These are phyloP conservation scores for Dinocampus coccinellae DNA, from an alignment of 2,888 invertebrate genomes.

Conservation along the genomic window DNA sequence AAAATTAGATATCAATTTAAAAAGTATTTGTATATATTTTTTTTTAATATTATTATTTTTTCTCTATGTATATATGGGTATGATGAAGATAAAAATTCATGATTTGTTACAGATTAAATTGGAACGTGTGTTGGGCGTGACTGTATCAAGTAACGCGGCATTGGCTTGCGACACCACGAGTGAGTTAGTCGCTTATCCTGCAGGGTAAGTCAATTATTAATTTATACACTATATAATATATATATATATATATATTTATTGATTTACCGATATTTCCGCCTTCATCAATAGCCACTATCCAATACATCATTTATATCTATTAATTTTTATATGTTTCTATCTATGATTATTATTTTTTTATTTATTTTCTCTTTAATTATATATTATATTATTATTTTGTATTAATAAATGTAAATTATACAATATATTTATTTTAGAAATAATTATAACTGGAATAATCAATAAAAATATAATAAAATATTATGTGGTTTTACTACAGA, in stretches of 20 bases:
- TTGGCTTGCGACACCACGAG: conserved; percentile 89
- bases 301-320: conserved; percentile 1
- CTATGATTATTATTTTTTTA: too few relatives aligned
- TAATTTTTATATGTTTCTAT: too few relatives aligned
- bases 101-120: conserved; percentile 86
- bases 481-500: not conserved
- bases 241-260: not conserved
- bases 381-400: not conserved
- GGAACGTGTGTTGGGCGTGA: conserved; percentile 94
- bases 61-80: not conserved
- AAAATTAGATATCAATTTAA: too few relatives aligned
- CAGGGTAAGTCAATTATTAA: conserved; percentile 82
- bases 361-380: not conserved
- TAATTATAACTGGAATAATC: not conserved
- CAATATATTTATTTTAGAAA: not conserved
- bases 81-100: conserved; percentile 2
- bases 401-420: not conserved
- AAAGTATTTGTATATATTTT: not conserved
- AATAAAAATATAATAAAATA: conserved; percentile 1
- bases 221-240: not conserved
- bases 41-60: too few relatives aligned
- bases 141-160: conserved; percentile 93
- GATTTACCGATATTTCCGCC: conserved; percentile 13
- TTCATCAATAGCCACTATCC: conserved; percentile 3
- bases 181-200: conserved; percentile 94